Percentiles rank a stretch among this genome's conserved stretches.
Evolutionary conservation across 2,797 vertebrate species (phyloP).

Genomic region (Acipenser ruthenus): DNA sequence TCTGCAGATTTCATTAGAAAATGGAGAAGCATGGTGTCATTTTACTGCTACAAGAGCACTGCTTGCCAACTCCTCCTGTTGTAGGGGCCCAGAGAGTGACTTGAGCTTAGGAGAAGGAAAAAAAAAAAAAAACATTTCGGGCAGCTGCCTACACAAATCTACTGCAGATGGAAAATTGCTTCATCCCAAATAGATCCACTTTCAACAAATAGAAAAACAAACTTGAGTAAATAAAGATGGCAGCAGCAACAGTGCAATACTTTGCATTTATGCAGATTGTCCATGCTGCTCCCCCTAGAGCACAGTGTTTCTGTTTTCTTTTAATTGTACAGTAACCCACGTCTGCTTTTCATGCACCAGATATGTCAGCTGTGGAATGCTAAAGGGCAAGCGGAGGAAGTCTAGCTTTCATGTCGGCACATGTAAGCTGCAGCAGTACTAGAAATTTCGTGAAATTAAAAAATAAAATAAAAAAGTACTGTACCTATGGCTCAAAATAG

Average conservation of each 20-base stretch:
- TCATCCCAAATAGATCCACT: background rate
- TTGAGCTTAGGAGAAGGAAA: conserved; percentile 22
- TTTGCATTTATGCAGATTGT: conserved; percentile 6
- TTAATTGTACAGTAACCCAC: conserved; percentile 14
- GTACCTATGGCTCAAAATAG: no score
- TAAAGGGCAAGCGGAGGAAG: conserved; percentile 27
- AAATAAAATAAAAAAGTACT: conserved; percentile 11
- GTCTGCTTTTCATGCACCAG: conserved; percentile 24
- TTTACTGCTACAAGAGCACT: conserved; percentile 47
- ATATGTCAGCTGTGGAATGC: conserved; percentile 33
- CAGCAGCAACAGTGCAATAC: no score
- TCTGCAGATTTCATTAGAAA: conserved; percentile 53
- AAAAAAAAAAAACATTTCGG: conserved; percentile 25
- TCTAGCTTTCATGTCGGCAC: conserved; percentile 31
- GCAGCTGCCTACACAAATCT: conserved; percentile 35
- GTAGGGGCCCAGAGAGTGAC: conserved; percentile 32
- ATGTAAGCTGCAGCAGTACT: conserved; percentile 26
- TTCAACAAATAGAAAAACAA: no score
- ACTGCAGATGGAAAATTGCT: conserved; percentile 25
- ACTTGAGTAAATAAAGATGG: no score
- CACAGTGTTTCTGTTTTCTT: background rate
- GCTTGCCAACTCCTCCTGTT: conserved; percentile 46
- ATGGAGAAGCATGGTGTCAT: conserved; percentile 54
- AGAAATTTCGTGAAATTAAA: conserved; percentile 32
- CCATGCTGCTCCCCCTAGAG: background rate